These are phyloP conservation scores for Ptychadena robeensis DNA, from an alignment of 2,797 vertebrate genomes.

Conservation along the genomic window DNA sequence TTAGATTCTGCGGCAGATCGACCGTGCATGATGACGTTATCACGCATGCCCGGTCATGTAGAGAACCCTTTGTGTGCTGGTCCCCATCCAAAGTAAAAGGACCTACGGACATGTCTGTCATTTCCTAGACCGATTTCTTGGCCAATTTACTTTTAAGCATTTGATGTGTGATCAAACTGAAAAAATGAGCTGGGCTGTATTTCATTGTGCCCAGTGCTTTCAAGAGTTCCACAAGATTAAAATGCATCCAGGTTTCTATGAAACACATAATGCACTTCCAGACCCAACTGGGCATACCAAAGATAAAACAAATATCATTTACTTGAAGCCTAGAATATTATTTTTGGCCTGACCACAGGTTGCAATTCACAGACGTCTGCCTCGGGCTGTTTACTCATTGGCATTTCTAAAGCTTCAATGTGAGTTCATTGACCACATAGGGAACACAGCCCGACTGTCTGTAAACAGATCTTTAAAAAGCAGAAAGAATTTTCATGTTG, in stretches of 20 bases:
- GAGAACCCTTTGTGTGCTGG: too few relatives aligned
- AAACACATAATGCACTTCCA: neutral
- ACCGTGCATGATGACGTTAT: too few relatives aligned
- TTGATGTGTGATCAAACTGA: too few relatives aligned
- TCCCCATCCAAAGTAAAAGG: too few relatives aligned
- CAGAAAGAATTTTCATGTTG: neutral
- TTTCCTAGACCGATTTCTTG: too few relatives aligned
- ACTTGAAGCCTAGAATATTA: neutral
- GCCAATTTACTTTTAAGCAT: too few relatives aligned
- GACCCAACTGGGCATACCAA: neutral
- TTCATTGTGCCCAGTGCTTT: neutral
- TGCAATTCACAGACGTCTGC: neutral
- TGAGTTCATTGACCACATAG: constrained; percentile 3
- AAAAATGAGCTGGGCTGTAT: neutral
- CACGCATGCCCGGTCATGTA: too few relatives aligned
- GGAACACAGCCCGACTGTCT: neutral
- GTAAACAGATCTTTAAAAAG: neutral
- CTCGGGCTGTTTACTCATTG: neutral
- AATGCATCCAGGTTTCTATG: neutral
- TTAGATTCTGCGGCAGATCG: too few relatives aligned
- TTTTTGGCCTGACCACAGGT: neutral
- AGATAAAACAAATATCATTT: neutral
- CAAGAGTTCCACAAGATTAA: neutral
- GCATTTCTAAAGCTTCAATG: neutral
- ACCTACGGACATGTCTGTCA: too few relatives aligned